These are phyloP conservation scores for Drosophila auraria DNA, from an alignment of 1,140 invertebrate species.

Conservation along the genomic window DNA sequence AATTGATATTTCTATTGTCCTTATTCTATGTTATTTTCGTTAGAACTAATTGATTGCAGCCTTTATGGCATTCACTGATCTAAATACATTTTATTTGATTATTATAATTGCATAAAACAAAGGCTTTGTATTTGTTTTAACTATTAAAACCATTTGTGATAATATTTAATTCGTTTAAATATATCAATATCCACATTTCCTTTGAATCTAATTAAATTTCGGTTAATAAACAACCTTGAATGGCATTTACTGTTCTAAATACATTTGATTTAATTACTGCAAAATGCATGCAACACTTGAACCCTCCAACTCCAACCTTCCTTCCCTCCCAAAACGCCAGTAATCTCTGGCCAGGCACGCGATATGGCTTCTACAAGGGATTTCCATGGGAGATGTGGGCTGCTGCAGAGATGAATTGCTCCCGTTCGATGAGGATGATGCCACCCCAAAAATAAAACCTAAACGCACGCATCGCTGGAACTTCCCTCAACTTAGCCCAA, in stretches of 20 bases:
- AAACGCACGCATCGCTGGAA: slow-evolving; percentile 40
- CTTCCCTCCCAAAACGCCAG: neutral
- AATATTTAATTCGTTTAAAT: too few relatives aligned
- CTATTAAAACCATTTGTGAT: too few relatives aligned
- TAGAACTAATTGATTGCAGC: too few relatives aligned
- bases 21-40: too few relatives aligned
- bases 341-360: slow-evolving; percentile 2
- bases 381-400: neutral
- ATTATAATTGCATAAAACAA: neutral
- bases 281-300: neutral
- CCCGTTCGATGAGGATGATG: slow-evolving; percentile 9
- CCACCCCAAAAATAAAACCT: slow-evolving; percentile 46
- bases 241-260: neutral
- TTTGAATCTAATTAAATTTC: neutral
- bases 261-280: slow-evolving; percentile 11
- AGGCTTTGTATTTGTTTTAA: too few relatives aligned
- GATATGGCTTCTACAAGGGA: neutral
- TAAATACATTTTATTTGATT: neutral
- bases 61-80: too few relatives aligned
- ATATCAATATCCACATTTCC: too few relatives aligned
- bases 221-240: neutral
- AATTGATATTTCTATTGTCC: too few relatives aligned
- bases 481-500: slow-evolving; percentile 25
- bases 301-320: neutral
- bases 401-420: slow-evolving; percentile 16